These are phyloP conservation scores for Phthorimaea operculella DNA, from an alignment of 1,140 invertebrate species.

Conservation along the genomic window DNA sequence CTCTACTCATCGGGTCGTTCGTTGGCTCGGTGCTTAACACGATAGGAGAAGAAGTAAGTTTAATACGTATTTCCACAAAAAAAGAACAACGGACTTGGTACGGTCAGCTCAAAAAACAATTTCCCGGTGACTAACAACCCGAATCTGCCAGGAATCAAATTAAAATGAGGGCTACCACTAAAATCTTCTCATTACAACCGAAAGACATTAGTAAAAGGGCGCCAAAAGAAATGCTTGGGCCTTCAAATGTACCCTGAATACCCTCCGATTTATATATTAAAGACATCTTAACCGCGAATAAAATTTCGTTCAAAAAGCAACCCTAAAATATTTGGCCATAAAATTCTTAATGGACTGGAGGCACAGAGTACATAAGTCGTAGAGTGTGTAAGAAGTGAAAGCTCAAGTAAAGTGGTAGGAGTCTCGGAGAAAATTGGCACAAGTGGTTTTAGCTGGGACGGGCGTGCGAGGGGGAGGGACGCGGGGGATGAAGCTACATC, in stretches of 20 bases:
- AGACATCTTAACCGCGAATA: slow-evolving; percentile 7
- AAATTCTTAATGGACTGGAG: slow-evolving; percentile 18
- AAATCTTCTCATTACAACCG: slow-evolving; percentile 45
- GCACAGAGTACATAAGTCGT: slow-evolving; percentile 28
- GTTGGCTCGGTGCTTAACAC: too few species aligned
- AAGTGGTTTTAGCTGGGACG: slow-evolving; percentile 62
- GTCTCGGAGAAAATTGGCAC: slow-evolving; percentile 66
- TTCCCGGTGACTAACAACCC: slow-evolving; percentile 7
- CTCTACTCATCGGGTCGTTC: too few species aligned
- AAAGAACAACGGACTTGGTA: too few species aligned
- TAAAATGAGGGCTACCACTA: slow-evolving; percentile 36
- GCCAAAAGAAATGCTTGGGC: slow-evolving; percentile 48
- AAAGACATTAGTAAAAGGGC: slow-evolving; percentile 44
- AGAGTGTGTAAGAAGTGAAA: slow-evolving; percentile 27
- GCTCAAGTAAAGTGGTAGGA: slow-evolving; percentile 62
- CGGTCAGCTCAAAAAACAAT: slow-evolving; percentile 2
- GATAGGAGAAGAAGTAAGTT: too few species aligned
- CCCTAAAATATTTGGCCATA: slow-evolving; percentile 21
- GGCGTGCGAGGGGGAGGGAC: slow-evolving; percentile 27
- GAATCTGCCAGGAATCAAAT: slow-evolving; percentile 36
- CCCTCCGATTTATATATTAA: slow-evolving; percentile 11
- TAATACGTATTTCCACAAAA: too few species aligned
- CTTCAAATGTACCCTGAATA: slow-evolving; percentile 47
- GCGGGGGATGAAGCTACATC: slow-evolving; percentile 18
- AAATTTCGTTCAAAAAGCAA: slow-evolving; percentile 15